Conservation (phyloP, 2,888 invertebrate genomes). For the Acanthoscelides obtectus region DNA sequence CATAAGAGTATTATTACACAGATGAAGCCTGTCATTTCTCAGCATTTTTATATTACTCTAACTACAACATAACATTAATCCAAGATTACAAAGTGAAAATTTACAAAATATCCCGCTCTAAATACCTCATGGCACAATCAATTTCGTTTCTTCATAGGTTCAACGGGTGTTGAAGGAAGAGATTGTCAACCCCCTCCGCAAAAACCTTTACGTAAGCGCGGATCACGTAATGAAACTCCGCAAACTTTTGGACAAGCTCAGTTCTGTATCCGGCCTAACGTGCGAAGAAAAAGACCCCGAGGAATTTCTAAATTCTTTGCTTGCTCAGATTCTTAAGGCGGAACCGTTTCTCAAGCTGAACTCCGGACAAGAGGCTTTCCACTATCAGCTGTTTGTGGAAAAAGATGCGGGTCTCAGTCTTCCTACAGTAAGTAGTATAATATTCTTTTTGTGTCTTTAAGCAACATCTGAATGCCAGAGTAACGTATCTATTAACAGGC, state of each 20-base stretch:
- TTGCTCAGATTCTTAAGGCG: conserved; percentile 84
- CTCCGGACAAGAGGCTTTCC: conserved; percentile 89
- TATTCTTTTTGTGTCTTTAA: too few relatives aligned
- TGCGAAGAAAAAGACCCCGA: conserved; percentile 78
- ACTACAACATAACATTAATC: too few relatives aligned
- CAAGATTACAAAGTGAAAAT: too few relatives aligned
- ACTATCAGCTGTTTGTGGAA: conserved; percentile 93
- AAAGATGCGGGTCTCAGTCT: conserved; percentile 79
- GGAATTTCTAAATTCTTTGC: conserved; percentile 89
- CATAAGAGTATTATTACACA: too few relatives aligned
- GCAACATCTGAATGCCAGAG: too few relatives aligned
- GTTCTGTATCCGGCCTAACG: conserved; percentile 76
- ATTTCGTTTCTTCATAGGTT: too few relatives aligned
- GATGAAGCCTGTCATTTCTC: too few relatives aligned
- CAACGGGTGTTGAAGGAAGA: conserved; percentile 88
- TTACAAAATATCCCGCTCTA: too few relatives aligned
- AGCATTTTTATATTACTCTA: too few relatives aligned
- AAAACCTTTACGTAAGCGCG: conserved; percentile 87
- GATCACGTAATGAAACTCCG: conserved; percentile 93
- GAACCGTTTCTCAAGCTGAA: conserved; percentile 82
- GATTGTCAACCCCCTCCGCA: conserved; percentile 92
- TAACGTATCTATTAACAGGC: too few relatives aligned
- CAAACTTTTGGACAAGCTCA: conserved; percentile 78
- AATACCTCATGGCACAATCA: too few relatives aligned
- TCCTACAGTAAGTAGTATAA: conserved; percentile 65